Percentiles rank a stretch among this genome's conserved stretches.
Conservation (phyloP, 2,888 invertebrate genomes). For the Conchocele bisecta region DNA sequence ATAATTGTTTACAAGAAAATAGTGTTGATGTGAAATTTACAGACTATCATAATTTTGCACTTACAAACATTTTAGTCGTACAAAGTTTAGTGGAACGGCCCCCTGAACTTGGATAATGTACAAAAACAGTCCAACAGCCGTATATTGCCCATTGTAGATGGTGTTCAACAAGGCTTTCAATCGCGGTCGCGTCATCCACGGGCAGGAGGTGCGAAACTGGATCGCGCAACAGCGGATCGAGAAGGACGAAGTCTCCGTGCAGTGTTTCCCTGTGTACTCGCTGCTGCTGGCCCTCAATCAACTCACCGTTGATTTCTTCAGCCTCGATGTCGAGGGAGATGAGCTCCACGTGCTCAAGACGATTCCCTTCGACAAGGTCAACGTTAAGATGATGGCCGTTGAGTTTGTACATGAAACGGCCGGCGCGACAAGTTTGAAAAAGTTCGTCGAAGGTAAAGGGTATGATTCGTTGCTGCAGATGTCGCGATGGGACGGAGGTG, state of each 20-base stretch:
- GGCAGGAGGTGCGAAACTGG: constrained; percentile 45
- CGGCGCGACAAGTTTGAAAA: constrained; percentile 32
- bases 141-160: too few species aligned
- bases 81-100: too few species aligned
- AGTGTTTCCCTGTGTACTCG: constrained; percentile 93
- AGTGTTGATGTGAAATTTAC: too few species aligned
- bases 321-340: constrained; percentile 86
- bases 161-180: constrained; percentile 64
- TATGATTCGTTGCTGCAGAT: constrained; percentile 57
- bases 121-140: too few species aligned
- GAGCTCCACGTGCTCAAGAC: constrained; percentile 85
- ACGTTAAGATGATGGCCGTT: constrained; percentile 81
- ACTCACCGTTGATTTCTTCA: constrained; percentile 87
- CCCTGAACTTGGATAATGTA: too few species aligned
- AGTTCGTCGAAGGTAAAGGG: constrained; percentile 50
- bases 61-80: too few species aligned
- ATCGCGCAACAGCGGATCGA: constrained; percentile 34
- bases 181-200: constrained; percentile 53
- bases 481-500: constrained; percentile 57
- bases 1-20: too few species aligned
- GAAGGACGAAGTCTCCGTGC: constrained; percentile 83
- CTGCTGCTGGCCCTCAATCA: constrained; percentile 90
- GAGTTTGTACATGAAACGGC: constrained; percentile 42
- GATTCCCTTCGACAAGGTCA: constrained; percentile 85
- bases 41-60: too few species aligned